Evolutionary conservation across 2,888 invertebrate genomes (phyloP).

Genomic region (Busseola fusca): DNA sequence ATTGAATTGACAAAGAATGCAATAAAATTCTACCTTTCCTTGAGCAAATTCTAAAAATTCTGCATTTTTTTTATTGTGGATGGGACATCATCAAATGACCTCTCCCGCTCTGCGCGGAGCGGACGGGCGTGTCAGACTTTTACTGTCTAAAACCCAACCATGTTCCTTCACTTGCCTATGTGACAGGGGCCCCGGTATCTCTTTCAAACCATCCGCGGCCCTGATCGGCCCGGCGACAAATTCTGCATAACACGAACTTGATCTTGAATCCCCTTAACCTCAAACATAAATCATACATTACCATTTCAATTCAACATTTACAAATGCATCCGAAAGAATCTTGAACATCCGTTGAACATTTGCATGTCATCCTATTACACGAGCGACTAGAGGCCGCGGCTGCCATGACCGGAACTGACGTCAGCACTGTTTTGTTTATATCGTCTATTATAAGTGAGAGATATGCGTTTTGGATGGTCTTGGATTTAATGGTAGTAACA

Average conservation of each 20-base stretch:
- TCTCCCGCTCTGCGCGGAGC: too few relatives aligned
- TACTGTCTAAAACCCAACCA: too few relatives aligned
- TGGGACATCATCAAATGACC: too few relatives aligned
- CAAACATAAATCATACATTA: constrained; percentile 14
- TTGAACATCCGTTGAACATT: constrained; percentile 42
- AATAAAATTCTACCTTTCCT: too few relatives aligned
- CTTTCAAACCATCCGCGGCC: too few relatives aligned
- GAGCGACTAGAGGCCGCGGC: constrained; percentile 44
- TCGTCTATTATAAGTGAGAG: constrained; percentile 58
- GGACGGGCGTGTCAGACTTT: too few relatives aligned
- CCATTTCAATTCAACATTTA: constrained; percentile 8
- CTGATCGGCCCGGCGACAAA: too few relatives aligned
- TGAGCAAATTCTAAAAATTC: background rate
- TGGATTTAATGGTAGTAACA: constrained; percentile 35
- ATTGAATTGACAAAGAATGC: background rate
- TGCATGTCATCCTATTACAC: constrained; percentile 42
- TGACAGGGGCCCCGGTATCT: too few relatives aligned
- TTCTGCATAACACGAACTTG: constrained; percentile 1
- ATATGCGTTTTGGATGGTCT: constrained; percentile 56
- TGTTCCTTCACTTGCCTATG: too few relatives aligned
- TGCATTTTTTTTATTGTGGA: too few relatives aligned
- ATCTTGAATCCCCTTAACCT: constrained; percentile 34
- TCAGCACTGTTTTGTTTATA: constrained; percentile 50
- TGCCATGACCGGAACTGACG: constrained; percentile 57
- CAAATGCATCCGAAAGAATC: constrained; percentile 11